These are phyloP conservation scores for Acronicta leporina DNA, from an alignment of 2,888 invertebrate species.

Conservation along the genomic window DNA sequence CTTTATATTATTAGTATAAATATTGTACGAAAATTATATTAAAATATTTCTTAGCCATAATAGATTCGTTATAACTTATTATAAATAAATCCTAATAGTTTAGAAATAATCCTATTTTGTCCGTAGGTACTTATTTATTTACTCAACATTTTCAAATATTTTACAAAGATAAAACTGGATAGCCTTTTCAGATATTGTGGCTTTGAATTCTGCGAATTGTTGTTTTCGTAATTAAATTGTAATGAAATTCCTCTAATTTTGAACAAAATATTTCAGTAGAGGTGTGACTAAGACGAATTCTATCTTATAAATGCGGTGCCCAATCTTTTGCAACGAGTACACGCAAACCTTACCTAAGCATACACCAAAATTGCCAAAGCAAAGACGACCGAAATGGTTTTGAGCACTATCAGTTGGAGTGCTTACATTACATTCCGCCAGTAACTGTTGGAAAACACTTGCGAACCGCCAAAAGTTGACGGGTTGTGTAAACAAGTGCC, in stretches of 20 bases:
- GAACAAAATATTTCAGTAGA: no score
- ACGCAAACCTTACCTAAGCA: slow-evolving; percentile 20
- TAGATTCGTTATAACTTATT: no score
- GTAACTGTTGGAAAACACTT: slow-evolving; percentile 84
- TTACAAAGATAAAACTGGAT: not conserved
- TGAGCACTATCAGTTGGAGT: slow-evolving; percentile 74
- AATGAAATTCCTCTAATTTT: not conserved
- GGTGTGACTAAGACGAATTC: no score
- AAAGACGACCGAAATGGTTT: slow-evolving; percentile 66
- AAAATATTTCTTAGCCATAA: no score
- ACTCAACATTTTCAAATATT: not conserved
- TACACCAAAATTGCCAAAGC: slow-evolving; percentile 56
- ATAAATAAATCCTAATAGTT: no score
- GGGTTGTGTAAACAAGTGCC: slow-evolving; percentile 85
- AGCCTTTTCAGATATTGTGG: not conserved
- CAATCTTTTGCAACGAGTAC: slow-evolving; percentile 1
- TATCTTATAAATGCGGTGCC: not conserved
- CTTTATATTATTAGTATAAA: no score
- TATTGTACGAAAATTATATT: no score
- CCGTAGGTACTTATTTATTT: no score
- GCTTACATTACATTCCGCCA: slow-evolving; percentile 86
- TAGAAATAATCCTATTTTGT: no score
- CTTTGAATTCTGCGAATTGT: no score
- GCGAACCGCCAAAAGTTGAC: slow-evolving; percentile 82
- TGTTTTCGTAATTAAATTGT: not conserved